Base-by-base conservation (phyloP, 2,113 vertebrate species). In the Sorex araneus region DNA sequence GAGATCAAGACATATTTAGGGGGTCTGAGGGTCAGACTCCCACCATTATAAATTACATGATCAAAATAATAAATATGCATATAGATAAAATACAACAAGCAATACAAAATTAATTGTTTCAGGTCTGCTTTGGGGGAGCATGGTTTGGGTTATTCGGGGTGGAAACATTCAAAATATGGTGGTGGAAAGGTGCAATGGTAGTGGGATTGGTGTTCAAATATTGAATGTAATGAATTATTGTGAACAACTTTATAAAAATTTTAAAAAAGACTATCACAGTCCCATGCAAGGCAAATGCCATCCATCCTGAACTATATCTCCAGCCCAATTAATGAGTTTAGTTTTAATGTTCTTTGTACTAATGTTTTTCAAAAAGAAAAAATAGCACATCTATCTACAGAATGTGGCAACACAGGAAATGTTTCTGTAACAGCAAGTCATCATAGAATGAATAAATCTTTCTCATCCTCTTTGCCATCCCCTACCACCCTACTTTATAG, bases 331-430 rank as follows among this genome's bases (percentile, higher is more conserved):
- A 54, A 54, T 54, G 9, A 54, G 11, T 54, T 54, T 18, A 4
- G 3, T 54, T 54, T 54, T 54, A 19, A n/a, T 75, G 16, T 80
- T 70, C 81, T 75, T 87, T 87, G 32, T 21, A 87, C 16, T 84
- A 60, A 89, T 69, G 84, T 40, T 90, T 93, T 93, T 88, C 60
- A 88, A 76, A 90, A 87, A 75, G 66, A 95, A 36, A 74, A n/a
- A 63, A 45, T 70, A 91, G 54, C 5, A 32, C 2, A 40, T 28
- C 64, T 80, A 16, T 67, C 54, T 88, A 69, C 30, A 92, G 74
- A 47, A 92, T 45, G 73, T 13, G 18, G 25, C 34, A 69, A 71
- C 25, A 28, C 1, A 19, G 27, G 71, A 28, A 32, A 63, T 74
- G 57, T 57, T 77, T n/a, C 79, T 70, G 23, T 30, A 57, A 77